Evolutionary conservation across 2,888 invertebrate genomes (phyloP).

Genomic region (Drosophila quinaria): DNA sequence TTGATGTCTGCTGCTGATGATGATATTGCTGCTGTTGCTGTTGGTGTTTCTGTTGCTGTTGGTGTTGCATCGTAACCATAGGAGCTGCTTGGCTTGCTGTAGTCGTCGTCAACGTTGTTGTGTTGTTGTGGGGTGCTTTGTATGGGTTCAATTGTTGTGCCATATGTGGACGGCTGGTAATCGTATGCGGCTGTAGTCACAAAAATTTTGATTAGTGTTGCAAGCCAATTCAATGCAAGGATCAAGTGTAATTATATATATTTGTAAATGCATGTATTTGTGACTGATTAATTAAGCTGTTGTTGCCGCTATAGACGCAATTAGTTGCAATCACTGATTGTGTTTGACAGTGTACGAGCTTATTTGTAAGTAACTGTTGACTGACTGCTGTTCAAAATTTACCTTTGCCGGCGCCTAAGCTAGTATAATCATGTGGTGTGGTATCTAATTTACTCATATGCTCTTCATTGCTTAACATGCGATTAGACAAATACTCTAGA

Average conservation of each 20-base stretch:
- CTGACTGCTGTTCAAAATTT: conserved; percentile 50
- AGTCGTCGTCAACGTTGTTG: conserved; percentile 70
- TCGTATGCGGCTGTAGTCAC: conserved; percentile 84
- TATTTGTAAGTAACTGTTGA: conserved; percentile 3
- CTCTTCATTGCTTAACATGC: conserved; percentile 85
- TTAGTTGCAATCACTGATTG: conserved; percentile 6
- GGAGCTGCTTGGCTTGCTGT: conserved; percentile 59
- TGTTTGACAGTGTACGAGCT: conserved; percentile 11
- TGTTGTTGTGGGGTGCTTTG: conserved; percentile 75
- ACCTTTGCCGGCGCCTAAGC: conserved; percentile 84
- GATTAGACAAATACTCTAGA: conserved; percentile 86
- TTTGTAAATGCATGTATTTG: conserved; percentile 5
- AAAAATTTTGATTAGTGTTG: conserved; percentile 75
- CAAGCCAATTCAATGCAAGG: conserved; percentile 57
- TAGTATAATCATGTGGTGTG: conserved; percentile 82
- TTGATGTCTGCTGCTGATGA: conserved; percentile 44
- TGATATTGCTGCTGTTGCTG: conserved; percentile 36
- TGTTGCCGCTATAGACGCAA: conserved; percentile 1
- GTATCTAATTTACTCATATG: conserved; percentile 84
- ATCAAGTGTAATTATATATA: neutral
- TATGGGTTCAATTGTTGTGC: conserved; percentile 80
- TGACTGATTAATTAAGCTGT: conserved; percentile 3
- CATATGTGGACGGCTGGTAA: conserved; percentile 85
- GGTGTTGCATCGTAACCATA: conserved; percentile 71
- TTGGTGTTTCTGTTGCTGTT: conserved; percentile 45